Evolutionary conservation across 35 echinoderm and acorn worm species (phyloP).

Genomic region (Heliocidaris tuberculata): DNA sequence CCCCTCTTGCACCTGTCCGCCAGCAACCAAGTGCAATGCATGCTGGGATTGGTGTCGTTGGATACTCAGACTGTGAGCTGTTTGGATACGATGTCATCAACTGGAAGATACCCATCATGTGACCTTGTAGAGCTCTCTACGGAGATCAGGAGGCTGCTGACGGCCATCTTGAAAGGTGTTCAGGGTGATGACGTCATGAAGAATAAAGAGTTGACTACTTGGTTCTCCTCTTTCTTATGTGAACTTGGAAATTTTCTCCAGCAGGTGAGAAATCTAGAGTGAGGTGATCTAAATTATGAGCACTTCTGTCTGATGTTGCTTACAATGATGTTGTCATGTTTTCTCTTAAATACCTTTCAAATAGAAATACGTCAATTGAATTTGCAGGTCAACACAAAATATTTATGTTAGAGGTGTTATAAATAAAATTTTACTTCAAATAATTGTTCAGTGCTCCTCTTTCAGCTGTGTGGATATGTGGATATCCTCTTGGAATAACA

Average conservation of each 20-base stretch:
- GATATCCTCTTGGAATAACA: too few species aligned
- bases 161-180: constrained; percentile 45
- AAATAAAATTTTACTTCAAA: too few species aligned
- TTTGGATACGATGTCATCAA: not conserved
- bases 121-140: constrained; percentile 1
- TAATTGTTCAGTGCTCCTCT: too few species aligned
- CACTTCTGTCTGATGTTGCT: not conserved
- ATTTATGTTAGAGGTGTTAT: too few species aligned
- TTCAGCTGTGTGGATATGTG: too few species aligned
- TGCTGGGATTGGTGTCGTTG: constrained; percentile 25
- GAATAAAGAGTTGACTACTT: not conserved
- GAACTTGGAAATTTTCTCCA: not conserved
- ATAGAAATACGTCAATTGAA: too few species aligned
- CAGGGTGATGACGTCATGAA: not conserved
- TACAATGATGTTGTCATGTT: too few species aligned
- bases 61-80: not conserved
- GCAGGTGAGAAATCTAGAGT: not conserved
- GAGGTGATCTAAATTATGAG: not conserved
- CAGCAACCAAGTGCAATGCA: constrained; percentile 40
- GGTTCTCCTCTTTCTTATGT: not conserved
- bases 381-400: too few species aligned
- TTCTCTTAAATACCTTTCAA: too few species aligned
- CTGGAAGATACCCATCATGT: not conserved
- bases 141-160: constrained; percentile 28
- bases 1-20: constrained; percentile 46